Conservation (phyloP, 1,140 invertebrate species). For the Parapsyche elsis region DNA sequence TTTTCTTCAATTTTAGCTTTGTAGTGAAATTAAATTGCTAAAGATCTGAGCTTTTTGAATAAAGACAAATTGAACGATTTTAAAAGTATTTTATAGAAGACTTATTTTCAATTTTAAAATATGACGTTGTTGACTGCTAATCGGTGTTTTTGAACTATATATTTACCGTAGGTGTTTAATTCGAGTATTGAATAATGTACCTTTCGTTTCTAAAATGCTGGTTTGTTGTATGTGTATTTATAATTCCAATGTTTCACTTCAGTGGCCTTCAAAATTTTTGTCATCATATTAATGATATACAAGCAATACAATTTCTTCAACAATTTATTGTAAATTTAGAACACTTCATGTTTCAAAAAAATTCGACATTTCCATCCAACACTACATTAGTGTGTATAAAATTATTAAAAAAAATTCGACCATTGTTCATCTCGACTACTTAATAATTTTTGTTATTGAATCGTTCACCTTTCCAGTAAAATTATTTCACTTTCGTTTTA, state of each 20-base stretch:
- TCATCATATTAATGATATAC: conserved; percentile 28
- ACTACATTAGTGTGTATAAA: not conserved
- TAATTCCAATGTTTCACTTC: conserved; percentile 28
- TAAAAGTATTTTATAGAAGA: conserved; percentile 10
- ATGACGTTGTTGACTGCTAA: conserved; percentile 23
- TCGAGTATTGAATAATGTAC: conserved; percentile 13
- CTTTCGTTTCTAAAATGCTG: not conserved
- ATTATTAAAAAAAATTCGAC: not conserved
- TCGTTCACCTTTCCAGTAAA: no score
- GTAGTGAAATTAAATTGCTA: not conserved
- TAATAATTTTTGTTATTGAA: no score
- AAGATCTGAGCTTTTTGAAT: conserved; percentile 22
- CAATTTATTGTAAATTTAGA: conserved; percentile 9
- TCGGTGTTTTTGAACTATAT: not conserved
- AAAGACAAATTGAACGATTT: conserved; percentile 2
- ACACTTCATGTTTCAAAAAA: not conserved
- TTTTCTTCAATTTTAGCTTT: no score
- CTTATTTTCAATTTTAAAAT: conserved; percentile 21
- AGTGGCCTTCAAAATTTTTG: conserved; percentile 29
- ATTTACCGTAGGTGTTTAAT: conserved; percentile 8
- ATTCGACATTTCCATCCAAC: not conserved
- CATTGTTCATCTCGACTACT: no score
- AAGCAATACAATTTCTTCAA: conserved; percentile 23
- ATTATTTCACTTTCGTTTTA: no score
- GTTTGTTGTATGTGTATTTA: conserved; percentile 15